Conservation (phyloP, 2,888 invertebrate species). For the Trichogramma evanescens region DNA sequence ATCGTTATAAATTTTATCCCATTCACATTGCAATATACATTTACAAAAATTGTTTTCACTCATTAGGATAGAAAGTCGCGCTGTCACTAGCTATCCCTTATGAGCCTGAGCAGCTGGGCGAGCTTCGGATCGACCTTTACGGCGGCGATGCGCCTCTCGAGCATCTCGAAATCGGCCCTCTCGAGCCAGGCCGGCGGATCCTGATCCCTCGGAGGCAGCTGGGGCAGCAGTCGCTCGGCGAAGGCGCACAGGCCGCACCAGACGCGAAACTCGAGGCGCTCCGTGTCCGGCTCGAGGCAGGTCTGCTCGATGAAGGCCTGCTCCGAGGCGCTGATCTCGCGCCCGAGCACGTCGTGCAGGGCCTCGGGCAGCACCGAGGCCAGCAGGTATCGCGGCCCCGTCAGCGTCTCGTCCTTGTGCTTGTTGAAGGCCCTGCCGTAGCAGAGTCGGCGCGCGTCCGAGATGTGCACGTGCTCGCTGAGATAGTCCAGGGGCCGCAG, state of each 20-base stretch:
- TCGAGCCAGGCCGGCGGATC: constrained; percentile 55
- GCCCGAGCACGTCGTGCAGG: constrained; percentile 58
- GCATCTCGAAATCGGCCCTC: constrained; percentile 35
- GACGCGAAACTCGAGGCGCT: constrained; percentile 58
- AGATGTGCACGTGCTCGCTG: constrained; percentile 54
- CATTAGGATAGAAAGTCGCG: too few species aligned
- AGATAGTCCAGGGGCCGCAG: constrained; percentile 67
- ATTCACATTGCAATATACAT: too few species aligned
- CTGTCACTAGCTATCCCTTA: constrained; percentile 27
- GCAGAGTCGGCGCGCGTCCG: constrained; percentile 35
- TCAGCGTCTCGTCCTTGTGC: constrained; percentile 35
- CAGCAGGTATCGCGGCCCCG: constrained; percentile 29
- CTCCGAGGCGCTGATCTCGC: constrained; percentile 52
- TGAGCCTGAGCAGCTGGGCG: constrained; percentile 31
- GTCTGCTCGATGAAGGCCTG: constrained; percentile 47
- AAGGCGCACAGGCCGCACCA: constrained; percentile 76
- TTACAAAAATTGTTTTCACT: too few species aligned
- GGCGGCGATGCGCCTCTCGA: constrained; percentile 33
- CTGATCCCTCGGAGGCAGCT: constrained; percentile 52
- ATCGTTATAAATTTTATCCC: too few species aligned
- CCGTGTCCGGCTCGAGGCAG: constrained; percentile 46
- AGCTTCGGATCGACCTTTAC: constrained; percentile 27
- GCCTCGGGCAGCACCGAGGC: constrained; percentile 37
- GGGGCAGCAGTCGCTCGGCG: constrained; percentile 64
- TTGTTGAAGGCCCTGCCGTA: constrained; percentile 34